These are phyloP conservation scores for Numida meleagris DNA, from an alignment of 2,113 vertebrate species.

Conservation along the genomic window DNA sequence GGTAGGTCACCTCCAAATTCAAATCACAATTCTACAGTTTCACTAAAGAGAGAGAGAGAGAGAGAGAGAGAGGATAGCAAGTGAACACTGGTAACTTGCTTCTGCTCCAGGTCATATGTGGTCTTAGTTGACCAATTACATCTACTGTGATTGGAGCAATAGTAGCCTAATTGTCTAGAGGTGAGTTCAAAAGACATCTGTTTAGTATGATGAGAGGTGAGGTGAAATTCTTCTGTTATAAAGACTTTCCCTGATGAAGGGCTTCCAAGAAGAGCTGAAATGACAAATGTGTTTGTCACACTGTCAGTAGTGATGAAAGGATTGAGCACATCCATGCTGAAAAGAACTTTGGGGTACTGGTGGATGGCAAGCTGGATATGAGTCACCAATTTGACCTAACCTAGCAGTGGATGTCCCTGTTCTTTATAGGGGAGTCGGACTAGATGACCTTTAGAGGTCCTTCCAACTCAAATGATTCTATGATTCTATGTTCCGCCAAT, in stretches of 20 bases:
- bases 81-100: accelerated
- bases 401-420: too few species aligned
- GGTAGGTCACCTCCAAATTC: neutral
- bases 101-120: neutral
- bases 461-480: too few species aligned
- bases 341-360: too few species aligned
- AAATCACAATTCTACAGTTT: neutral
- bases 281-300: neutral
- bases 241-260: neutral
- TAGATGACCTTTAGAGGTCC: too few species aligned
- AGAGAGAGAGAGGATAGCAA: neutral
- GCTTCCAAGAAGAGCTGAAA: neutral
- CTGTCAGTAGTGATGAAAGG: too few species aligned
- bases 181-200: neutral
- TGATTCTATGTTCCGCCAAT: neutral
- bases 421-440: too few species aligned
- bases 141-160: neutral
- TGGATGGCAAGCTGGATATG: too few species aligned
- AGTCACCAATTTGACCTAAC: too few species aligned
- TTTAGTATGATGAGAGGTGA: neutral
- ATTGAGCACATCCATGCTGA: too few species aligned
- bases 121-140: neutral
- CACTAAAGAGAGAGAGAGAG: neutral
- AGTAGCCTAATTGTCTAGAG: accelerated
- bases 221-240: neutral